phyloP scores from a whole-genome alignment of 2,113 vertebrate genomes.

The Lamprotornis superbus region DNA sequence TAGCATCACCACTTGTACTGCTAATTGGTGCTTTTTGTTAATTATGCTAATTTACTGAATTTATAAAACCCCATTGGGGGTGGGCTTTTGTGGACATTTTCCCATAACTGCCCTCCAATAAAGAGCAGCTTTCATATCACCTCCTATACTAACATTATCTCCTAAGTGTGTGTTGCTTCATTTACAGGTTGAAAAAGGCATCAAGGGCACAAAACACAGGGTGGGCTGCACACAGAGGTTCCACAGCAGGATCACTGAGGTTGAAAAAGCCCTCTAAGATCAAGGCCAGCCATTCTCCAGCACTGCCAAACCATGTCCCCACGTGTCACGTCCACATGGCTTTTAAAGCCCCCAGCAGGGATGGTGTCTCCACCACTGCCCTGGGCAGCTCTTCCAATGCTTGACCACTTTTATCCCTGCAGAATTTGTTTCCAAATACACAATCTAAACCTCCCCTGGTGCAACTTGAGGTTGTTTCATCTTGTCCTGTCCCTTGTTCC shows the following conservation, averaged over 20 bases:
- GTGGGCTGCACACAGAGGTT: neutral
- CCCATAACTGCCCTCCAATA: neutral
- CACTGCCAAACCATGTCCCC: neutral
- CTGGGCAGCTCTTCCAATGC: neutral
- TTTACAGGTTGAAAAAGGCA: neutral
- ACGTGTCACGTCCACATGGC: accelerated
- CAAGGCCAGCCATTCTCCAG: neutral
- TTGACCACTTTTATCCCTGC: neutral
- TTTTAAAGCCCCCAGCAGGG: neutral
- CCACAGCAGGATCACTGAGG: neutral
- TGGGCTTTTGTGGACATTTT: neutral
- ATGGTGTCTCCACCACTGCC: neutral
- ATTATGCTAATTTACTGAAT: neutral
- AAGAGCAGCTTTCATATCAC: no score
- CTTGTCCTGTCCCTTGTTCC: neutral
- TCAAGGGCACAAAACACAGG: neutral
- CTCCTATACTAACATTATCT: neutral
- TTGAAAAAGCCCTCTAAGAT: neutral
- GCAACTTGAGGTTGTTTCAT: neutral
- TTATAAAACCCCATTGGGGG: neutral
- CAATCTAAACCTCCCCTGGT: neutral
- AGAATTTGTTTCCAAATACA: neutral
- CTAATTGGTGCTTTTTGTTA: neutral
- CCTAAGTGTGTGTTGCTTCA: neutral
- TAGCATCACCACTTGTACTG: neutral